phyloP scores from a whole-genome alignment of 2,113 vertebrate genomes.

The Anolis sagrei region DNA sequence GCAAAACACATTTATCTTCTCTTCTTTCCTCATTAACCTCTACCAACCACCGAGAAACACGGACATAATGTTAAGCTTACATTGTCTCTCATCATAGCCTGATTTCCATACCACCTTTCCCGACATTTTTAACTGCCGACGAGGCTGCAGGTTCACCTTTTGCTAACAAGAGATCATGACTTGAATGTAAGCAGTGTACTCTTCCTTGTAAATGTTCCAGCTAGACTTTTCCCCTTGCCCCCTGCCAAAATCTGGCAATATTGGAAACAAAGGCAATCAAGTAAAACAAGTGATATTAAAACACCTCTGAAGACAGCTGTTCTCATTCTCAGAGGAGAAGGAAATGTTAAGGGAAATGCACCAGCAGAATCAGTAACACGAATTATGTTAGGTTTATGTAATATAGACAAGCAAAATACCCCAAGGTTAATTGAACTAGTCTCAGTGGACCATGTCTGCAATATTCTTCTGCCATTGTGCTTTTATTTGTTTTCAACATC shows the following conservation, averaged over 20 bases:
- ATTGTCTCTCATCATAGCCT: slow-evolving; percentile 3
- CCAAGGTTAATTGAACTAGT: background rate
- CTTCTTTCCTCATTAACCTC: slow-evolving; percentile 44
- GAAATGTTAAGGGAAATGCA: background rate
- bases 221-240: accelerated
- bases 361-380: background rate
- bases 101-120: background rate
- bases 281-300: slow-evolving; percentile 23
- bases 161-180: slow-evolving; percentile 26
- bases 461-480: background rate
- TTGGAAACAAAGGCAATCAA: background rate
- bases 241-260: background rate
- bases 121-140: slow-evolving; percentile 10
- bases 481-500: slow-evolving; percentile 2
- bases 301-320: slow-evolving; percentile 10
- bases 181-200: slow-evolving; percentile 20
- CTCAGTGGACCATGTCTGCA: background rate
- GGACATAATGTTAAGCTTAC: slow-evolving; percentile 34
- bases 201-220: background rate
- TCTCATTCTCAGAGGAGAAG: background rate
- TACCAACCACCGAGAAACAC: slow-evolving; percentile 36
- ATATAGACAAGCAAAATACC: slow-evolving; percentile 9
- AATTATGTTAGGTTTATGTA: background rate
- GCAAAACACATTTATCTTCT: slow-evolving; percentile 44
- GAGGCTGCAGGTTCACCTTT: slow-evolving; percentile 16